phyloP scores from a whole-genome alignment of 2,888 invertebrate species.

The Oscheius sp. region DNA sequence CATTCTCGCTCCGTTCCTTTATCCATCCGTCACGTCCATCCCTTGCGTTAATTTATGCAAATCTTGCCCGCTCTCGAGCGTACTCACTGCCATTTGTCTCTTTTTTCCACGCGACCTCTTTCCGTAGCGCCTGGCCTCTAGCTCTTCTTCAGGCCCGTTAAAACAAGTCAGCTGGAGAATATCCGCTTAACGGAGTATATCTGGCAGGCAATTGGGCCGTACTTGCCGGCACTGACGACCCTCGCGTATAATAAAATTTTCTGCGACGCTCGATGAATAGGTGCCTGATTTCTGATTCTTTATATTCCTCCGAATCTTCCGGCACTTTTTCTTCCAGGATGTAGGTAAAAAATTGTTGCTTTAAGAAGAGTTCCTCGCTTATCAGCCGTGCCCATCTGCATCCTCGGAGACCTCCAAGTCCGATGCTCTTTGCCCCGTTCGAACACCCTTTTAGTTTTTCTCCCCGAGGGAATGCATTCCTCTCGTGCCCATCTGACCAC shows the following conservation, averaged over 20 bases:
- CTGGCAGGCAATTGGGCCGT: conserved; percentile 5
- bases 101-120: conserved; percentile 25
- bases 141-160: conserved; percentile 8
- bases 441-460: conserved; percentile 22
- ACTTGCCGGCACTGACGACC: background rate
- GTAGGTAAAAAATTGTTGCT: too few species aligned
- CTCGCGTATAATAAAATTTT: conserved; percentile 20
- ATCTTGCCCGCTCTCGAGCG: conserved; percentile 33
- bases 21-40: conserved; percentile 31
- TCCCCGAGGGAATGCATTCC: conserved; percentile 22
- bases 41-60: conserved; percentile 36
- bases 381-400: conserved; percentile 11
- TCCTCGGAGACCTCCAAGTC: conserved; percentile 1
- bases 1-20: conserved; percentile 21
- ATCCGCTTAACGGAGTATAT: background rate
- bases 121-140: background rate
- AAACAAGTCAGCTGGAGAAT: background rate
- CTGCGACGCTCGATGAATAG: conserved; percentile 15
- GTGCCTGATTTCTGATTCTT: conserved; percentile 24
- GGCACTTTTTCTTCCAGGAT: background rate
- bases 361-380: conserved; percentile 6
- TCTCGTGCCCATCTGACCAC: conserved; percentile 16
- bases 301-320: conserved; percentile 3
- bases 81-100: conserved; percentile 36
- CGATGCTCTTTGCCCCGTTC: conserved; percentile 15